Conservation (phyloP, 2,113 vertebrate species). For the Prinia subflava region DNA sequence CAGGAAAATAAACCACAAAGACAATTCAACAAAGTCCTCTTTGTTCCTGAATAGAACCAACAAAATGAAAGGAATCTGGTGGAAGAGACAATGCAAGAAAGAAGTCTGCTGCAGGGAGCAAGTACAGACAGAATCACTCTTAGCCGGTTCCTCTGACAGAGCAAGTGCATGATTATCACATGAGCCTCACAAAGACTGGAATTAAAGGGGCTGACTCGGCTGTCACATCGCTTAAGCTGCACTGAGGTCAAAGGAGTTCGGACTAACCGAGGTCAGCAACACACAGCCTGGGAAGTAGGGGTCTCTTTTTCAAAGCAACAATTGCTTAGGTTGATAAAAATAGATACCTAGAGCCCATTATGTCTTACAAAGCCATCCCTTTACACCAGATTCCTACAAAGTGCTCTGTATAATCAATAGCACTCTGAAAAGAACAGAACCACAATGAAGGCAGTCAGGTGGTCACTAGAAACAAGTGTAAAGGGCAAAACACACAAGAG, state of each 20-base stretch:
- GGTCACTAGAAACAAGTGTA: not conserved
- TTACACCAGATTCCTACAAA: not conserved
- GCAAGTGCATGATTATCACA: slow-evolving; percentile 62
- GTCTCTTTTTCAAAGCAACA: slow-evolving; percentile 8
- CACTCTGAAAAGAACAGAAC: not conserved
- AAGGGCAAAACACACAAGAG: not conserved
- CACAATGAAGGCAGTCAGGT: not conserved
- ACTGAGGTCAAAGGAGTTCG: slow-evolving; percentile 30
- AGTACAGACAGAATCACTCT: slow-evolving; percentile 10
- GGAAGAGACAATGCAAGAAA: slow-evolving; percentile 45
- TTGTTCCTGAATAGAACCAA: slow-evolving; percentile 55
- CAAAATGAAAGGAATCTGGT: slow-evolving; percentile 60
- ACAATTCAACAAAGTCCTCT: slow-evolving; percentile 62
- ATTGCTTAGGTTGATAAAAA: slow-evolving; percentile 22
- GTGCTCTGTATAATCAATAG: not conserved
- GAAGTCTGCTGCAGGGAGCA: slow-evolving; percentile 51
- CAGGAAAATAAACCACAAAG: slow-evolving; percentile 55
- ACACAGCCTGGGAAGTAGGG: not conserved
- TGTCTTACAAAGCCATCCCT: not conserved
- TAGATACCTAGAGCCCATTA: not conserved
- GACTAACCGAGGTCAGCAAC: slow-evolving; percentile 11
- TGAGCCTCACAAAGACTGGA: slow-evolving; percentile 54
- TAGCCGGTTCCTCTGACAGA: slow-evolving; percentile 39
- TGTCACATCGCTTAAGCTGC: slow-evolving; percentile 46
- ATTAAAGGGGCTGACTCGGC: slow-evolving; percentile 59